A percentile compares a stretch with the other conserved stretches of the same genome.
Conservation (phyloP, 2,888 invertebrate species). For the Poecilus cupreus region DNA sequence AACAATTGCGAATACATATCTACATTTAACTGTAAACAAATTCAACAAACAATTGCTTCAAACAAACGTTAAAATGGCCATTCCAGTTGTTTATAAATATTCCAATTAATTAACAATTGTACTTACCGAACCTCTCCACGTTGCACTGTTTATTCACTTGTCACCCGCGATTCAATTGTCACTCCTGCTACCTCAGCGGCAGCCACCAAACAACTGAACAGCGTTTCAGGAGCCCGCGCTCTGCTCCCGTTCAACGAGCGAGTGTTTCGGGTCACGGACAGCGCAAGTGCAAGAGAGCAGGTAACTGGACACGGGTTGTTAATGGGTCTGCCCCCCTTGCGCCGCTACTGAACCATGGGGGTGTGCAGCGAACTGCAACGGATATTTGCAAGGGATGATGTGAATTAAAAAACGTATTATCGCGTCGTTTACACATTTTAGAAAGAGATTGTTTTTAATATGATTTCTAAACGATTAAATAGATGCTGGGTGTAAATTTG, state of each 20-base stretch:
- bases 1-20: no score
- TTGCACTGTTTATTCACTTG: constrained; percentile 11
- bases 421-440: no score
- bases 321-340: not conserved
- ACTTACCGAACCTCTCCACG: not conserved
- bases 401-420: no score
- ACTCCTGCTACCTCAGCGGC: not conserved
- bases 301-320: not conserved
- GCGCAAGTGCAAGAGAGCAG: not conserved
- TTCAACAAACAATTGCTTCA: no score
- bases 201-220: not conserved
- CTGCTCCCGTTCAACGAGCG: not conserved
- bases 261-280: not conserved
- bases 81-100: no score
- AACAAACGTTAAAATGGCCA: no score
- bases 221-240: not conserved
- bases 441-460: no score
- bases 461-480: no score
- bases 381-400: not conserved
- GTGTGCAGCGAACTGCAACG: not conserved
- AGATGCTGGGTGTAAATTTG: no score
- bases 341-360: not conserved
- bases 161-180: not conserved
- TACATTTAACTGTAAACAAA: no score
- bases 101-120: no score